Conservation (phyloP, 2,797 vertebrate species). For the Argya squamiceps region DNA sequence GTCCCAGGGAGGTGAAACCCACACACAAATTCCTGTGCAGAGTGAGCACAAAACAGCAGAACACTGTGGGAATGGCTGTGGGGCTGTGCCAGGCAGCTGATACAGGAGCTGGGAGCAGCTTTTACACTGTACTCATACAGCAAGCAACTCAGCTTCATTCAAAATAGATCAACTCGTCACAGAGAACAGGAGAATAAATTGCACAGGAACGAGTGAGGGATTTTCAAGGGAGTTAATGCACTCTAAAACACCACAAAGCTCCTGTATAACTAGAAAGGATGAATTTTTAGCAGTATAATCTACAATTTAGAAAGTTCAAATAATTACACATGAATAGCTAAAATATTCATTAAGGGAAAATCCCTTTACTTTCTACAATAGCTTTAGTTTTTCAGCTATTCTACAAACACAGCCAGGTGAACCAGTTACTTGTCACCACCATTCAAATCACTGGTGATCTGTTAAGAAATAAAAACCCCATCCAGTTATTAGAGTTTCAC, state of each 20-base stretch:
- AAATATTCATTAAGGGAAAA: conserved; percentile 12
- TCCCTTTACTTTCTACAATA: background rate
- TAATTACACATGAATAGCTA: background rate
- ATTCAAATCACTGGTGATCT: background rate
- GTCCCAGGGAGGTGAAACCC: background rate
- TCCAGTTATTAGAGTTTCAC: background rate
- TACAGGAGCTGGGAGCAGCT: background rate
- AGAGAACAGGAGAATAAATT: background rate
- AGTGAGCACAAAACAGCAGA: background rate
- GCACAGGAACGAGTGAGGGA: background rate
- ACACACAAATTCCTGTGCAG: rapidly evolving
- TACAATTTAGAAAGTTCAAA: conserved; percentile 29
- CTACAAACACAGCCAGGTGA: background rate
- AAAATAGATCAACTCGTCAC: conserved; percentile 30
- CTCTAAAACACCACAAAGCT: background rate
- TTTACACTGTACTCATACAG: background rate
- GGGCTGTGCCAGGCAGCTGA: background rate
- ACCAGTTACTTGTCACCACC: background rate
- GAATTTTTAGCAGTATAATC: background rate
- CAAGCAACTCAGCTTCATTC: background rate
- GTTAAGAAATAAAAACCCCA: background rate
- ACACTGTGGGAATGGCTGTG: background rate
- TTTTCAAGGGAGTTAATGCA: background rate
- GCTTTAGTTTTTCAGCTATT: background rate
- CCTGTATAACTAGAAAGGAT: background rate